Conservation (phyloP, 2,113 vertebrate species). For the Thymallus thymallus region DNA sequence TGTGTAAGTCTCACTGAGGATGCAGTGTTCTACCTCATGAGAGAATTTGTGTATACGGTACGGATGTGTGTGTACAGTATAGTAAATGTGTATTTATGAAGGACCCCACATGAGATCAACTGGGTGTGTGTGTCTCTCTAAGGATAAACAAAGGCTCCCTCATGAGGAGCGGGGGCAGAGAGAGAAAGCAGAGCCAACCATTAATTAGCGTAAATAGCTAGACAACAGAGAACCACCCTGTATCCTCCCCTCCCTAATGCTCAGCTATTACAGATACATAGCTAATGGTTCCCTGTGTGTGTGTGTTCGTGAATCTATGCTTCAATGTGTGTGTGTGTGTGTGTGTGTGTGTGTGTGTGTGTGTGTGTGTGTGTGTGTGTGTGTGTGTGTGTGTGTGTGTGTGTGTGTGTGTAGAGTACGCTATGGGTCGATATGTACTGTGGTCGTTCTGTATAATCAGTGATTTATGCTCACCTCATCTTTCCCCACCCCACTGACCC, state of each 20-base stretch:
- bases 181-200: background rate
- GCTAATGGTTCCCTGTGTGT: background rate
- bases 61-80: background rate
- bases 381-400: constrained; percentile 22
- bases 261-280: background rate
- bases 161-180: background rate
- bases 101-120: too few species aligned
- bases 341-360: background rate
- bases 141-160: background rate
- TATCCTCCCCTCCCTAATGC: background rate
- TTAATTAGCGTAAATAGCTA: background rate
- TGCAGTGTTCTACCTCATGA: too few species aligned
- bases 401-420: background rate
- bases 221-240: background rate
- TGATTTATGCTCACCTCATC: background rate
- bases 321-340: background rate
- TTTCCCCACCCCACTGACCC: background rate
- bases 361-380: constrained; percentile 14
- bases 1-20: background rate
- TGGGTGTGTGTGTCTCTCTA: background rate
- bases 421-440: background rate
- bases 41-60: background rate
- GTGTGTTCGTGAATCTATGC: constrained; percentile 4
- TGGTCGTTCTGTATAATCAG: background rate
- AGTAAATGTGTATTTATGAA: background rate